Evolutionary conservation across 2,888 invertebrate genomes (phyloP), one percentile per base, ranked within the genome.

Genomic region (Sinohyriopsis cumingii): DNA sequence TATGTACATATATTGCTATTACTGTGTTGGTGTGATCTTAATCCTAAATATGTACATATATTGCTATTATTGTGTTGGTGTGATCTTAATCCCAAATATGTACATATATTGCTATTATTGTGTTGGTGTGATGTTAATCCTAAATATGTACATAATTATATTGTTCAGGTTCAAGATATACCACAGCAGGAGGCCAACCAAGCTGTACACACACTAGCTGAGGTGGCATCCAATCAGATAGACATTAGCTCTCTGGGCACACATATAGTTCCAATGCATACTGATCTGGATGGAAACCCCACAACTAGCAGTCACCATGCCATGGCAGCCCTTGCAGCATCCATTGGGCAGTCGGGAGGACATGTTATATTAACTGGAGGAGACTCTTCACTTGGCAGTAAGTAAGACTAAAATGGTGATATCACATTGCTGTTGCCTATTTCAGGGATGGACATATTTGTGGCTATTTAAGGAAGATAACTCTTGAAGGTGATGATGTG

Each of bases 341-440:
- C 45, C 45, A 45, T 45, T 12, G 45, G 45, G 12, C 45, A 45
- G 4, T 45, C 45, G 12, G 45, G 97, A 90, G 97, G 97, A 15
- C 97, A 97, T 91, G 94, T 98, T 88, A 96, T 97, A 86, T 93
- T 98, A 85, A 97, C 97, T 68, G 95, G 96, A 45, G 12, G 2
- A 72, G 97, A 97, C 70, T 81, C 82, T 12, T 77, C 81, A 55
- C 77, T 85, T 59, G 84, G 84, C 54, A 82, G 84, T 78, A 70
- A 65, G 71, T 67, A 56, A 45, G 45, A 45, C 9, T 12, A 12
- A 45, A 45, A 45, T 45, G 12, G 45, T 45, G 12, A 45, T 3
- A 12, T 45, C 33, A 45, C 45, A 45, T 45, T 12, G 12, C 12
- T 45, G 12, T 12, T 12, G 12, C 12, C 12, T 3, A 45, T 45